These are phyloP conservation scores for Drosophila bocki DNA, from an alignment of 1,140 invertebrate genomes.

Conservation along the genomic window DNA sequence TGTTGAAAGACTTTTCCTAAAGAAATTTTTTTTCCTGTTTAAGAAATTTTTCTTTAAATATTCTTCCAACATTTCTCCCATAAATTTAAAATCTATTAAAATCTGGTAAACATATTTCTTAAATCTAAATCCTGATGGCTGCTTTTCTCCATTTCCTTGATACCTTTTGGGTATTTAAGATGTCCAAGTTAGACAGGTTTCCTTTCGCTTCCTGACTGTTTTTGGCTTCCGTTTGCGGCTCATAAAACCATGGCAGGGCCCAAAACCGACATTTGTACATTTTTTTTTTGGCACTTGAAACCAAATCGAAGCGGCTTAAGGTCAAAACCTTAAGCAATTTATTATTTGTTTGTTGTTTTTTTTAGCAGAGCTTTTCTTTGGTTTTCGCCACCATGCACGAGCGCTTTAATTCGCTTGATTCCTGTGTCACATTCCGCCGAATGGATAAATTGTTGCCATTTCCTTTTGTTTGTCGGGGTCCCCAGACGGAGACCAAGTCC, in stretches of 20 bases:
- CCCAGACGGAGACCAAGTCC: not conserved
- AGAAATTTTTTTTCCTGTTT: too few species aligned
- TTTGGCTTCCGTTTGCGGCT: slow-evolving; percentile 32
- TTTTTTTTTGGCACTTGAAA: slow-evolving; percentile 31
- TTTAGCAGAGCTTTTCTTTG: slow-evolving; percentile 49
- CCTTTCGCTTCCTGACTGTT: not conserved
- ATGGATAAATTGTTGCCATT: slow-evolving; percentile 76
- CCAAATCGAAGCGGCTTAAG: slow-evolving; percentile 11
- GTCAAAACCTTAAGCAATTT: slow-evolving; percentile 41
- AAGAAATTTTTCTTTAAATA: too few species aligned
- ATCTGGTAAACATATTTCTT: too few species aligned
- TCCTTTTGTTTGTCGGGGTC: slow-evolving; percentile 68
- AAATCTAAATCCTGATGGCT: not conserved
- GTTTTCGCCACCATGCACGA: slow-evolving; percentile 52
- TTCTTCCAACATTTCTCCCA: too few species aligned
- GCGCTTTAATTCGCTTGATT: slow-evolving; percentile 57
- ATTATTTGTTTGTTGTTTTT: slow-evolving; percentile 73
- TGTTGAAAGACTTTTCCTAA: not conserved
- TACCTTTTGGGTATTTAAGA: slow-evolving; percentile 1
- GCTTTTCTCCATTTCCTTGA: not conserved
- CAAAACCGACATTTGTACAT: slow-evolving; percentile 31
- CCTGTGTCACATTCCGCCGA: slow-evolving; percentile 38
- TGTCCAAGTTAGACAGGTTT: slow-evolving; percentile 19
- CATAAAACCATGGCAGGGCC: slow-evolving; percentile 34
- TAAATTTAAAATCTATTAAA: not conserved